Percentiles rank a stretch among this genome's conserved stretches.
Conservation (phyloP, 1,140 invertebrate species). For the Drosophila nigrodunni region DNA sequence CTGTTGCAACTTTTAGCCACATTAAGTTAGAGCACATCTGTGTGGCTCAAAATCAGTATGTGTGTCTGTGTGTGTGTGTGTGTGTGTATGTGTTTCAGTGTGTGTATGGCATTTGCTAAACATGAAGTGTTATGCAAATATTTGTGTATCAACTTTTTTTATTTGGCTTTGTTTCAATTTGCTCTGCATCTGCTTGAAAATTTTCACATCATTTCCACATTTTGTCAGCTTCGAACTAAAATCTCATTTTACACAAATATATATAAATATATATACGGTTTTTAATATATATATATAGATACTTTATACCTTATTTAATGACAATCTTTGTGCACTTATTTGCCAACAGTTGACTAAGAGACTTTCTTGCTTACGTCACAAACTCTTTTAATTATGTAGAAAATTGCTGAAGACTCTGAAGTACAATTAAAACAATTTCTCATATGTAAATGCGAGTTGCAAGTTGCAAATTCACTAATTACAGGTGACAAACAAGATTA, state of each 20-base stretch:
- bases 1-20: conserved; percentile 55
- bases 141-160: conserved; percentile 70
- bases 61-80: conserved; percentile 28
- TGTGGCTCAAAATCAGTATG: conserved; percentile 24
- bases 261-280: background rate
- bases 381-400: conserved; percentile 7
- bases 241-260: conserved; percentile 1
- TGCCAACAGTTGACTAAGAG: background rate
- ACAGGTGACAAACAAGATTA: conserved; percentile 50
- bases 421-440: conserved; percentile 7
- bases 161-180: conserved; percentile 53
- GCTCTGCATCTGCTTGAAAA: conserved; percentile 35
- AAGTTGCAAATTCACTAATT: conserved; percentile 64
- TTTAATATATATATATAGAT: background rate
- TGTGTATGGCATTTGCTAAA: conserved; percentile 62
- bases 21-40: conserved; percentile 41
- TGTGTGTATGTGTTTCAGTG: conserved; percentile 29
- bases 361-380: background rate
- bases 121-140: conserved; percentile 80
- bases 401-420: background rate
- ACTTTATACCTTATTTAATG: background rate
- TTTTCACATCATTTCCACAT: conserved; percentile 36
- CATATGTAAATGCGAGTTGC: conserved; percentile 1
- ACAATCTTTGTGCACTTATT: conserved; percentile 1
- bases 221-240: conserved; percentile 10